phyloP scores from a whole-genome alignment of 2,113 vertebrate genomes.

The Microcebus lehilahytsara region DNA sequence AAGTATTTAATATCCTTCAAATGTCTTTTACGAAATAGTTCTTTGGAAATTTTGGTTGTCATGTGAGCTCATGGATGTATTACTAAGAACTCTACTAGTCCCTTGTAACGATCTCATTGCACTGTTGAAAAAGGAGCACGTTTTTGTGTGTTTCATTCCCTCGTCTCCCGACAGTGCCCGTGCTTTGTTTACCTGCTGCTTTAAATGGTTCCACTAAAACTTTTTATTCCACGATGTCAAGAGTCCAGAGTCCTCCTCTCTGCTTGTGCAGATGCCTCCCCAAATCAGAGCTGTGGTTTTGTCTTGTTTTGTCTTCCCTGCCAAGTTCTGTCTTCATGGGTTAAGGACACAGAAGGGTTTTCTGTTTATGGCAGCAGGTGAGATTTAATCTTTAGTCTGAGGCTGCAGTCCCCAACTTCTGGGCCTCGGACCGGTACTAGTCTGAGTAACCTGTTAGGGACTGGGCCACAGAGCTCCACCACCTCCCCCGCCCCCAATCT shows the following conservation, averaged over 20 bases:
- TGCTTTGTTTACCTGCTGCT: not conserved
- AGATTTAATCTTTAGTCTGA: not conserved
- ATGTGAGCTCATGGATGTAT: not conserved
- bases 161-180: not conserved
- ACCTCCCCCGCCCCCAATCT: too few relatives aligned
- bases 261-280: not conserved
- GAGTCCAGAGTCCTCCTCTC: not conserved
- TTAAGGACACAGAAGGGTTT: not conserved
- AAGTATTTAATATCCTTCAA: not conserved
- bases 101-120: too few relatives aligned
- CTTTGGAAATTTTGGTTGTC: not conserved
- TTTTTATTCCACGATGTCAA: not conserved
- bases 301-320: not conserved
- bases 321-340: not conserved
- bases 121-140: rapidly evolving
- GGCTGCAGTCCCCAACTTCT: too few relatives aligned
- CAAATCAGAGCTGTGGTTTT: not conserved
- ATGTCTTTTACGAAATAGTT: not conserved
- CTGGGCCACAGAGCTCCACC: too few relatives aligned
- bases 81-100: not conserved
- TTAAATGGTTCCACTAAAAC: not conserved
- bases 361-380: not conserved
- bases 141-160: not conserved
- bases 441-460: too few relatives aligned
- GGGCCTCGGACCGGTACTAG: too few relatives aligned